These are phyloP conservation scores for Syngnathus rostellatus DNA, from an alignment of 2,797 vertebrate genomes.

Conservation along the genomic window DNA sequence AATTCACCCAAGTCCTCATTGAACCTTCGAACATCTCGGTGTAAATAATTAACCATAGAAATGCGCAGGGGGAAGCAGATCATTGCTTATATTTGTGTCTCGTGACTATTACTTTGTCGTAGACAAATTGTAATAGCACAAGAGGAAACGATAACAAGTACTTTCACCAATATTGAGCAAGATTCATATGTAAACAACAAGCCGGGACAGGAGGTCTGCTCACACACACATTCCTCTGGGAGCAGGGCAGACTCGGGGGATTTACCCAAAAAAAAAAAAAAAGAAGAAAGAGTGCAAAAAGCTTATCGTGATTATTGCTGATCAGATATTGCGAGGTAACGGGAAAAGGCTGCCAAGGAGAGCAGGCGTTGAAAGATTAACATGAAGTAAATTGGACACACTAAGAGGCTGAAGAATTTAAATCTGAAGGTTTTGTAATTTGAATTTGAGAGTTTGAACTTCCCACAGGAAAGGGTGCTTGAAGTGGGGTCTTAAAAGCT, in stretches of 20 bases:
- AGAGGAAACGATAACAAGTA: neutral
- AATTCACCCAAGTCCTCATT: neutral
- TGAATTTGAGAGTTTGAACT: neutral
- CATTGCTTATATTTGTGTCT: neutral
- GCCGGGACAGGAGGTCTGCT: conserved; percentile 20
- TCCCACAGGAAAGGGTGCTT: neutral
- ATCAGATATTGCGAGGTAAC: neutral
- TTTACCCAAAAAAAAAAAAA: neutral
- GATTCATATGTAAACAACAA: conserved; percentile 34
- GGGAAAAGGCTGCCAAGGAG: neutral
- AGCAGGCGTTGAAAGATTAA: neutral
- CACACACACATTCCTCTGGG: conserved; percentile 19
- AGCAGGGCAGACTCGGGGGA: conserved; percentile 7
- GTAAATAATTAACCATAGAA: neutral
- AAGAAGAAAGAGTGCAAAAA: neutral
- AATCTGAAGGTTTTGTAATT: neutral
- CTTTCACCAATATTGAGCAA: conserved; percentile 26
- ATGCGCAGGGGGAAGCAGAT: neutral
- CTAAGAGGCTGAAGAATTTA: neutral
- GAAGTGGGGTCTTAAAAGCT: neutral
- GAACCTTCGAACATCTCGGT: neutral
- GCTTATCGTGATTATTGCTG: neutral
- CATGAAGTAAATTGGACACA: neutral
- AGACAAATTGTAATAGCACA: neutral
- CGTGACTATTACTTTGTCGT: neutral